Percentiles rank a stretch among this genome's conserved stretches.
phyloP scores from a whole-genome alignment of 1,140 invertebrate genomes.

The Drosophila kepulauana region DNA sequence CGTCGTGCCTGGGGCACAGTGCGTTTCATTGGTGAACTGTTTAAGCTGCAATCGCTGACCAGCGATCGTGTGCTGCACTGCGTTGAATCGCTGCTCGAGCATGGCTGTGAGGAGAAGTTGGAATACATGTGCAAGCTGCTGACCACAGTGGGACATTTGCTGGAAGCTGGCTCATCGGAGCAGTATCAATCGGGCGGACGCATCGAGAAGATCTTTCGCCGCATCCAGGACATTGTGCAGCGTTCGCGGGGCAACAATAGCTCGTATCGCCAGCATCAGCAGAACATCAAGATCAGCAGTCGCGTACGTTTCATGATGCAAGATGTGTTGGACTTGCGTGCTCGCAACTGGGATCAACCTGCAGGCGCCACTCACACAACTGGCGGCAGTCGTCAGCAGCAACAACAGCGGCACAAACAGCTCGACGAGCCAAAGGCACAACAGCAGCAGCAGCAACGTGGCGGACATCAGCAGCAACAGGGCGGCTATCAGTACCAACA shows the following conservation, averaged over 20 bases:
- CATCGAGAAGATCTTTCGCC: constrained; percentile 77
- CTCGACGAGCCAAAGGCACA: constrained; percentile 23
- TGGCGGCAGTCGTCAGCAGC: constrained; percentile 42
- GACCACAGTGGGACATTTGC: constrained; percentile 94
- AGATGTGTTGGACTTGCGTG: constrained; percentile 95
- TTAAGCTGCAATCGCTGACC: constrained; percentile 95
- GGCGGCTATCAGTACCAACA: constrained; percentile 46
- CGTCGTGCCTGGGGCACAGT: constrained; percentile 95
- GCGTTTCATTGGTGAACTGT: constrained; percentile 94
- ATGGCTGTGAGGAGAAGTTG: constrained; percentile 95
- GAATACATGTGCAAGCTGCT: constrained; percentile 97
- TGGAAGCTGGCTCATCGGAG: constrained; percentile 57
- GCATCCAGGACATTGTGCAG: constrained; percentile 78
- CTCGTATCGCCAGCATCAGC: constrained; percentile 43
- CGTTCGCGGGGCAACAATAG: constrained; percentile 50
- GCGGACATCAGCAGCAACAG: constrained; percentile 32
- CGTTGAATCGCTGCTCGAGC: constrained; percentile 90
- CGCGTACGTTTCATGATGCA: constrained; percentile 88
- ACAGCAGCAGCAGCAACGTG: constrained; percentile 43
- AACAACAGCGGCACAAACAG: constrained; percentile 61
- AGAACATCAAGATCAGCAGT: constrained; percentile 71
- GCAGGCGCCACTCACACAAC: constrained; percentile 14
- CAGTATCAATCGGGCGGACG: constrained; percentile 61
- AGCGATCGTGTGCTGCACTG: constrained; percentile 95
- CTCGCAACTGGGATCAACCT: constrained; percentile 90